Percentiles rank a stretch among this genome's conserved stretches.
phyloP scores from a whole-genome alignment of 2,797 vertebrate genomes.

The Ibycter americanus region DNA sequence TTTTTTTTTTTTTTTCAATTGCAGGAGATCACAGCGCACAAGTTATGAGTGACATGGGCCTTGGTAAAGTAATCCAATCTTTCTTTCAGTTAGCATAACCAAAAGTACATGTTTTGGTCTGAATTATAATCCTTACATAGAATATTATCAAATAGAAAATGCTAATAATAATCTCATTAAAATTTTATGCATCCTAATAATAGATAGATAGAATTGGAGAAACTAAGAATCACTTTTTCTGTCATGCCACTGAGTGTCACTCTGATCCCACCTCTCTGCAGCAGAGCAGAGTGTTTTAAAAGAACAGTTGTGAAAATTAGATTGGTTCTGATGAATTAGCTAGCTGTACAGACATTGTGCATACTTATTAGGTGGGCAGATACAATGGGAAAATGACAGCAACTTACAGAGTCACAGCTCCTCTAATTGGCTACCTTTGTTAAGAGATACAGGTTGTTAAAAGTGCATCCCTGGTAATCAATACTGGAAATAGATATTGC shows the following conservation, averaged over 20 bases:
- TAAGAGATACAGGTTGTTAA: background rate
- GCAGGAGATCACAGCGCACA: background rate
- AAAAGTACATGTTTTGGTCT: background rate
- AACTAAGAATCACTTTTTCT: background rate
- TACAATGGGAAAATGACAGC: background rate
- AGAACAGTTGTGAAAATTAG: background rate
- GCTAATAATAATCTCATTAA: background rate
- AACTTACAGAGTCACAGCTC: background rate
- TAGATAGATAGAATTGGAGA: background rate
- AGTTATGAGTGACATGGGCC: background rate
- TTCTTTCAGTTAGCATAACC: background rate
- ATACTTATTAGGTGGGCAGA: background rate
- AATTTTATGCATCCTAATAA: background rate
- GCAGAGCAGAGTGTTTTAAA: background rate
- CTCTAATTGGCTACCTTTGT: background rate
- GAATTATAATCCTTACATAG: background rate
- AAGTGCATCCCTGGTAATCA: background rate
- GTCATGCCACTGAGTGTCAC: slow-evolving; percentile 65
- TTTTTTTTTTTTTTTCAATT: background rate
- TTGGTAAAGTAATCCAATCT: background rate
- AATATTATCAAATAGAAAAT: background rate
- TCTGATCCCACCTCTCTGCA: slow-evolving; percentile 33
- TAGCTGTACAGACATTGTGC: background rate
- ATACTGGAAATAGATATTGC: background rate
- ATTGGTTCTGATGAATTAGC: background rate